phyloP scores from a whole-genome alignment of 2,888 invertebrate species.

The Odontothrips loti region DNA sequence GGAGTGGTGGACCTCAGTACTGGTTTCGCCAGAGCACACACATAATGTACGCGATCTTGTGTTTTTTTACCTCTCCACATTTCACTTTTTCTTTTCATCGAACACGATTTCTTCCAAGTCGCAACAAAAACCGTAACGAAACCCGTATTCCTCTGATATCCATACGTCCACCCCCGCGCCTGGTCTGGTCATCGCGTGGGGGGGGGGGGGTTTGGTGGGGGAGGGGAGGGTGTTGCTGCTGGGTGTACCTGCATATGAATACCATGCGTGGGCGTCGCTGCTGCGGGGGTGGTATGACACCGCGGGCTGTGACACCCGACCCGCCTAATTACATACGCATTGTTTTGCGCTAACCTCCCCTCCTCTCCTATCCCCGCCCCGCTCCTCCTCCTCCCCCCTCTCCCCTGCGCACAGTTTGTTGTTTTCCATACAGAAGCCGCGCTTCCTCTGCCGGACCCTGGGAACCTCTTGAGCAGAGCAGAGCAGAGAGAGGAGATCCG shows the following conservation, averaged over 20 bases:
- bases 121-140: too few relatives aligned
- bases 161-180: too few relatives aligned
- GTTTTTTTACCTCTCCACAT: too few relatives aligned
- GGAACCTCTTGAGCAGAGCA: constrained; percentile 28
- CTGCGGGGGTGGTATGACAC: neutral
- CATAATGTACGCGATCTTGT: too few relatives aligned
- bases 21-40: too few relatives aligned
- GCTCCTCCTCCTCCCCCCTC: neutral
- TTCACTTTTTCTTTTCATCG: too few relatives aligned
- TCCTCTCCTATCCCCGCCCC: constrained; percentile 24
- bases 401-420: neutral
- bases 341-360: constrained; percentile 36
- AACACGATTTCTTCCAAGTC: too few relatives aligned
- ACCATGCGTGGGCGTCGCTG: neutral
- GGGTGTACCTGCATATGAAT: too few relatives aligned
- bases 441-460: neutral
- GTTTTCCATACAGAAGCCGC: neutral
- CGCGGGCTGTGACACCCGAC: constrained; percentile 34
- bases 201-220: constrained; percentile 24
- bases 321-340: constrained; percentile 37
- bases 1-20: too few relatives aligned
- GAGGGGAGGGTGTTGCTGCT: neutral
- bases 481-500: too few relatives aligned
- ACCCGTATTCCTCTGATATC: too few relatives aligned
- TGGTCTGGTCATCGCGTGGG: neutral